Percentiles rank a stretch among this genome's conserved stretches.
Conservation (phyloP, 2,113 vertebrate species). For the Chascanopsetta lugubris region DNA sequence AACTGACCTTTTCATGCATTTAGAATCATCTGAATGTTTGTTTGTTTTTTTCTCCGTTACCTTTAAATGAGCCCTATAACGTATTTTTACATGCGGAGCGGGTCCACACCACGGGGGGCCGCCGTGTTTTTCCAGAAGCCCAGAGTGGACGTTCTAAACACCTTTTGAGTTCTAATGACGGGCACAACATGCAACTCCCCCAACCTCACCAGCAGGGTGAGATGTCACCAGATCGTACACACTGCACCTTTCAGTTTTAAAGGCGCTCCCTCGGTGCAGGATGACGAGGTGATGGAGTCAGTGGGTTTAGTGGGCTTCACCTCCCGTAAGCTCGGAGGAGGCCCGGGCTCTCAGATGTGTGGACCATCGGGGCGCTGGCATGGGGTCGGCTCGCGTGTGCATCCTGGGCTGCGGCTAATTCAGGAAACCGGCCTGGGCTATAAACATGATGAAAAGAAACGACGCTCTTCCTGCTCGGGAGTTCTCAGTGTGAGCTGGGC, state of each 20-base stretch:
- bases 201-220: too few relatives aligned
- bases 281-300: conserved; percentile 16
- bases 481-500: conserved; percentile 49
- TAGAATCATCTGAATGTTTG: too few relatives aligned
- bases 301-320: conserved; percentile 40
- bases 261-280: not conserved
- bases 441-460: conserved; percentile 82
- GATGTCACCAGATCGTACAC: too few relatives aligned
- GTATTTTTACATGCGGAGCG: too few relatives aligned
- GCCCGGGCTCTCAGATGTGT: conserved; percentile 39
- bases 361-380: conserved; percentile 42
- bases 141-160: too few relatives aligned
- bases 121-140: too few relatives aligned
- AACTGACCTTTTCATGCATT: too few relatives aligned
- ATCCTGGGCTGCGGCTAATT: conserved; percentile 55
- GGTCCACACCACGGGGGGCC: too few relatives aligned
- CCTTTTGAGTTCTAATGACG: too few relatives aligned
- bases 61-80: too few relatives aligned
- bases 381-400: conserved; percentile 47
- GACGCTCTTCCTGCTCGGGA: conserved; percentile 60
- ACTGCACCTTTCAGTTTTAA: not conserved
- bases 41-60: too few relatives aligned
- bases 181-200: too few relatives aligned
- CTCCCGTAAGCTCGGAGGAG: conserved; percentile 44
- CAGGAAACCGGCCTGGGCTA: conserved; percentile 70